Conservation (phyloP, 2,888 invertebrate species). For the Brachylomia viminalis region DNA sequence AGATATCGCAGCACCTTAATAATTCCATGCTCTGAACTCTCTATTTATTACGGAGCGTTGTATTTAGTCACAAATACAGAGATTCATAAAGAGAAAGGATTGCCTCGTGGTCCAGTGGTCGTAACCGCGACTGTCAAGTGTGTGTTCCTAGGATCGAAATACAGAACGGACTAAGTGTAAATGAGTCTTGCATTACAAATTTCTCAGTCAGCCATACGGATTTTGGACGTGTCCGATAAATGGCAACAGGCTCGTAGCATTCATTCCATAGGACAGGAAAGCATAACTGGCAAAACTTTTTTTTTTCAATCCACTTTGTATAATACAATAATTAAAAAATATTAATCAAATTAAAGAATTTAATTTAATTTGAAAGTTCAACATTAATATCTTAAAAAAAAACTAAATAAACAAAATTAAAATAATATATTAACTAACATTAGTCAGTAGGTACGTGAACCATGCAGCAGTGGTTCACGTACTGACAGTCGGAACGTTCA, state of each 20-base stretch:
- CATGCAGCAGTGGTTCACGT: too few species aligned
- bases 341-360: too few species aligned
- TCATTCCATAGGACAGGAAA: background rate
- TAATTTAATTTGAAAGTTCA: too few species aligned
- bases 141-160: background rate
- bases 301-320: too few species aligned
- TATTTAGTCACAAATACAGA: background rate
- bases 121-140: background rate
- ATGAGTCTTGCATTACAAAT: background rate
- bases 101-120: background rate
- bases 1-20: background rate
- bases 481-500: too few species aligned
- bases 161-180: background rate
- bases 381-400: too few species aligned
- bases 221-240: too few species aligned
- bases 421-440: too few species aligned
- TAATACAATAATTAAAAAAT: too few species aligned
- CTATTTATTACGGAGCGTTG: background rate
- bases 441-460: too few species aligned
- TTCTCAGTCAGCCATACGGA: background rate
- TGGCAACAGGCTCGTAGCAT: background rate
- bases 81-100: background rate
- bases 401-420: too few species aligned
- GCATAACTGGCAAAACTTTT: too few species aligned
- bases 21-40: background rate